Evolutionary conservation across 1,140 invertebrate genomes (phyloP).

Genomic region (Pygmarrhopalites habei): DNA sequence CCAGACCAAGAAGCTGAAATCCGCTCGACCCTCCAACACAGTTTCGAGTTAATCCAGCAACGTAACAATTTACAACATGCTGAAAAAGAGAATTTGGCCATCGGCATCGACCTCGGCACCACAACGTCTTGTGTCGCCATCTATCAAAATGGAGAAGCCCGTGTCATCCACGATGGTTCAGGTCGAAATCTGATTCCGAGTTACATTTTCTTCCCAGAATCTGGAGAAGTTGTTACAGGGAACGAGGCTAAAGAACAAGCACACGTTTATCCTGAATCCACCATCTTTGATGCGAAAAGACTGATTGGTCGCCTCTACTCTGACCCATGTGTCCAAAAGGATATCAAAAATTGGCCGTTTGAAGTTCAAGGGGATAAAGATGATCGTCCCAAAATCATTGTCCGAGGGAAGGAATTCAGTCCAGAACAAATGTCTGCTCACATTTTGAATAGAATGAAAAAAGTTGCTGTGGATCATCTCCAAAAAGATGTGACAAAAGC

Average conservation of each 20-base stretch:
- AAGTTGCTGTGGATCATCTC: slow-evolving; percentile 36
- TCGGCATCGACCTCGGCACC: slow-evolving; percentile 94
- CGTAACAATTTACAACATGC: slow-evolving; percentile 47
- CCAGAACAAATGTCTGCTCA: slow-evolving; percentile 51
- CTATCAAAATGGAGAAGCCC: neutral
- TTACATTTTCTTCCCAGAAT: slow-evolving; percentile 53
- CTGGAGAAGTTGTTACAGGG: slow-evolving; percentile 43
- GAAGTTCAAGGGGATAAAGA: neutral
- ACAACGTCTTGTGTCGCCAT: slow-evolving; percentile 95
- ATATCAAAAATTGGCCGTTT: slow-evolving; percentile 50
- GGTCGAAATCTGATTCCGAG: slow-evolving; percentile 18
- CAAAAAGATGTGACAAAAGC: slow-evolving; percentile 75
- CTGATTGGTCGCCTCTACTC: slow-evolving; percentile 51
- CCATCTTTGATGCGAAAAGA: too few relatives aligned
- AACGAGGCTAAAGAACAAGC: slow-evolving; percentile 5
- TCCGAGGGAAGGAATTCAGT: slow-evolving; percentile 45
- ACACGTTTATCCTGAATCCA: slow-evolving; percentile 15
- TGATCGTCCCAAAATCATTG: slow-evolving; percentile 38
- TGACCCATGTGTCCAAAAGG: slow-evolving; percentile 49
- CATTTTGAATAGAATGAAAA: slow-evolving; percentile 48
- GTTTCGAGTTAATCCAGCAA: too few relatives aligned
- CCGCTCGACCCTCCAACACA: too few relatives aligned
- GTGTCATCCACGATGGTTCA: neutral
- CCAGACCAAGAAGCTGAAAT: too few relatives aligned
- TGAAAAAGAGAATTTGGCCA: slow-evolving; percentile 75